Percentiles rank a stretch among this genome's conserved stretches.
Evolutionary conservation across 2,113 vertebrate genomes (phyloP).

Genomic region (Eptesicus fuscus): DNA sequence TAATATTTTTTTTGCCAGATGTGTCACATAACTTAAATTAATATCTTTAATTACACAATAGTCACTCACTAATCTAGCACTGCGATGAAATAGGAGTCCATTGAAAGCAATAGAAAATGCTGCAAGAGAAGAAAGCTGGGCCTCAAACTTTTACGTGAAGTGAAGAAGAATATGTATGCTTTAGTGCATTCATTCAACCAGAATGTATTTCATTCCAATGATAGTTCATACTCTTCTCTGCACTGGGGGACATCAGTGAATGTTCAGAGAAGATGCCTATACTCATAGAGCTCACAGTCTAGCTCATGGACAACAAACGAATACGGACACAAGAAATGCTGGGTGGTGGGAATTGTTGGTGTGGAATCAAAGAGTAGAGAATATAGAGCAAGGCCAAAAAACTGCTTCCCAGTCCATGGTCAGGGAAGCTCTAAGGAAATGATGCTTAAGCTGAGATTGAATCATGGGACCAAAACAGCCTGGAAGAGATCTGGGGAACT

Average conservation of each 20-base stretch:
- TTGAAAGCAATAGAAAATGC: neutral
- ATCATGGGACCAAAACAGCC: neutral
- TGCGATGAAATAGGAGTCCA: neutral
- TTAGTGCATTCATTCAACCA: no score
- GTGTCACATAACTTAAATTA: neutral
- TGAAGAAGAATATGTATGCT: neutral
- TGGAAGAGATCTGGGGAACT: neutral
- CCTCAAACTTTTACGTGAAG: no score
- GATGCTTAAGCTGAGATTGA: neutral
- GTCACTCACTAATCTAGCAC: neutral
- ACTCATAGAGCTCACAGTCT: neutral
- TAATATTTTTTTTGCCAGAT: neutral
- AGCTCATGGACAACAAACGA: neutral
- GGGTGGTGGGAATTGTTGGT: no score
- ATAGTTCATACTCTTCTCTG: neutral
- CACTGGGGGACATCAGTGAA: fast-evolving
- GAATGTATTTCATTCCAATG: neutral
- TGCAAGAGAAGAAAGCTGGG: neutral
- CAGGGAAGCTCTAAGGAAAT: neutral
- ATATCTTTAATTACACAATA: neutral
- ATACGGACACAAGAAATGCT: neutral
- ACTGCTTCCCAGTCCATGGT: neutral
- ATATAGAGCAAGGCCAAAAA: neutral
- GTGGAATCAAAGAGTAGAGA: neutral
- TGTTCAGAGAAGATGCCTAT: neutral